Evolutionary conservation across 2,888 invertebrate species (phyloP).

Genomic region (Xestia xanthographa): DNA sequence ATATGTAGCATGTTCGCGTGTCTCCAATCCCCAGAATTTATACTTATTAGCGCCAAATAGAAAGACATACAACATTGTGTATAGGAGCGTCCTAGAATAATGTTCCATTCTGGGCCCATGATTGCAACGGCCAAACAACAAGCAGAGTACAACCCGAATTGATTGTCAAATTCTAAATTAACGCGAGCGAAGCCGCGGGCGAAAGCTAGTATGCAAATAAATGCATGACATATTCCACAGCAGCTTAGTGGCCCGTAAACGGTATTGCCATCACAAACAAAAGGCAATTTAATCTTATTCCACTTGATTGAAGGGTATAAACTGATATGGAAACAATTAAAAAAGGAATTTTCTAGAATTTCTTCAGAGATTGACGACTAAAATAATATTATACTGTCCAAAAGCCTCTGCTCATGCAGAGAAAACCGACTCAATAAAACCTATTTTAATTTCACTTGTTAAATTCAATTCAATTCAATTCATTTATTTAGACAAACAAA

Average conservation of each 20-base stretch:
- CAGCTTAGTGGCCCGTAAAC: constrained; percentile 28
- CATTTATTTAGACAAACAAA: no score
- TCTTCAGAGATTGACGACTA: neutral
- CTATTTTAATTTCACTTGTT: neutral
- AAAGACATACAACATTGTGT: no score
- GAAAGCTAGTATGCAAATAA: constrained; percentile 52
- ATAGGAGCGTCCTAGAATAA: no score
- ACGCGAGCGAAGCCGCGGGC: no score
- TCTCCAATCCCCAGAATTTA: no score
- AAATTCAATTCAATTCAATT: no score
- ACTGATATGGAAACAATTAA: constrained; percentile 1
- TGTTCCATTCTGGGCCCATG: no score
- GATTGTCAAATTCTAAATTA: no score
- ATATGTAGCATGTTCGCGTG: no score
- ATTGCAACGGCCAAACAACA: no score
- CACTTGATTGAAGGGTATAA: constrained; percentile 2
- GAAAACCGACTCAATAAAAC: neutral
- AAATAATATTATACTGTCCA: neutral
- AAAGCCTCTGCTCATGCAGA: neutral
- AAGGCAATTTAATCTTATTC: constrained; percentile 31
- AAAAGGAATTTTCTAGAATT: neutral
- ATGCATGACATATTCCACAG: constrained; percentile 31
- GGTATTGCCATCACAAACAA: constrained; percentile 33
- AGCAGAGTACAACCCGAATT: no score
- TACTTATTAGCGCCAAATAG: no score